Evolutionary conservation across 2,797 vertebrate genomes (phyloP), one percentile per base, ranked within the genome.

Genomic region (Parambassis ranga): DNA sequence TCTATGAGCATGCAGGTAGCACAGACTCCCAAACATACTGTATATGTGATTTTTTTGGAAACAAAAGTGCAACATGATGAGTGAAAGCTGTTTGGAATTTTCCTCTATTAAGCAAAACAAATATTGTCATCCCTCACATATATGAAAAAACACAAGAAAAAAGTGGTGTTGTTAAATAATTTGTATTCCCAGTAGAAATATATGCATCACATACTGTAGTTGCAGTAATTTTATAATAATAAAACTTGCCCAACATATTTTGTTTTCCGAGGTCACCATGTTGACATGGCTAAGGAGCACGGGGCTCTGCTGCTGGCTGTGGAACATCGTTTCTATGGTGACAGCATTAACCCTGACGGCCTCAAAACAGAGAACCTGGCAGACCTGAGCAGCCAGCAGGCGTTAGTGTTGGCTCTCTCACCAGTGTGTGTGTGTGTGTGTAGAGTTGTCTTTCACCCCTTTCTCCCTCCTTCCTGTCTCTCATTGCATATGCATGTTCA

Each of bases 241-340:
- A 13, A 8, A 10, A n/a, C 3, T 46, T 30, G 6, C 15, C 23
- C 0, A 15, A 22, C 37, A n/a, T 44, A 6, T 76, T 56, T 42
- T 44, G 6, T 76, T 56, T 42, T 61, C 24, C 15, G 71, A 96
- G 95, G 95, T 30, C 94, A 96, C 46, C 92, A 94, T 10, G 92
- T 92, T 28, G 84, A 87, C 15, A 87, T 96, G 90, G 95, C 94
- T 0, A 46, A 88, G 49, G 73, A 86, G 10, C 88, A 92, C 3
- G 60, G 86, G 0, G 94, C 93, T 3, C 87, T 96, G 53, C 64
- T 95, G 10, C 77, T 94, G 39, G 84, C 93, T 15, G 72, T 95
- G 56, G 95, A 96, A 65, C 95, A 95, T 44, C 92, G 95, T 41
- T 96, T 94, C 85, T 96, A 96, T 16, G 94, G 95, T 0, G 50